Conservation (phyloP, 1,140 invertebrate genomes). For the Ceratina australensis region DNA sequence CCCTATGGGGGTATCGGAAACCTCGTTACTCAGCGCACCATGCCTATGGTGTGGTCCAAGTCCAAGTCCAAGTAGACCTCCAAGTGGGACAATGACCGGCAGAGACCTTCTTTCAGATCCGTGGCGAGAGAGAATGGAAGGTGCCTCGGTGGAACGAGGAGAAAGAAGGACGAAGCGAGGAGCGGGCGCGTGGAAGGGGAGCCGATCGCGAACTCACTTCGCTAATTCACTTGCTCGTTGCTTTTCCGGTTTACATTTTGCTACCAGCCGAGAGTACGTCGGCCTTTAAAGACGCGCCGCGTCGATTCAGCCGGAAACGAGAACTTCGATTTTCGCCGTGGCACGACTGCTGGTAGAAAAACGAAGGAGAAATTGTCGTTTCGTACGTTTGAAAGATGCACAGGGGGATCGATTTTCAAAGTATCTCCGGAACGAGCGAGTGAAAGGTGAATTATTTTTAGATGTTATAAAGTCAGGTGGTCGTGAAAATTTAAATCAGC, state of each 20-base stretch:
- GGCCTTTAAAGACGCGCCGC: constrained; percentile 58
- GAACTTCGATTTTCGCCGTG: constrained; percentile 55
- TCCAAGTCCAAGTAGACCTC: constrained; percentile 70
- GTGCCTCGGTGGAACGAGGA: constrained; percentile 53
- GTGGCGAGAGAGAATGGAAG: constrained; percentile 66
- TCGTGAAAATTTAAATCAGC: constrained; percentile 24
- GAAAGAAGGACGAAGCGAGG: constrained; percentile 59
- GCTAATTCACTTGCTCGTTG: constrained; percentile 74
- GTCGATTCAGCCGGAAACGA: constrained; percentile 42
- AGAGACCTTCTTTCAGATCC: constrained; percentile 78
- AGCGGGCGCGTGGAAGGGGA: constrained; percentile 29
- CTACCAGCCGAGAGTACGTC: constrained; percentile 62
- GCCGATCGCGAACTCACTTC: constrained; percentile 68
- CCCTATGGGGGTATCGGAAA: constrained; percentile 68
- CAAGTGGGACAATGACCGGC: constrained; percentile 79
- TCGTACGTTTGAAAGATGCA: too few species aligned
- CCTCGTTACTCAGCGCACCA: constrained; percentile 68
- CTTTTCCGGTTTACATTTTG: constrained; percentile 75
- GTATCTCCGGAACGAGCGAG: not conserved
- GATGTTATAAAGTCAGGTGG: not conserved
- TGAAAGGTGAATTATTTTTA: not conserved
- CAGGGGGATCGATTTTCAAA: not conserved
- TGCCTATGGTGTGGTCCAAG: constrained; percentile 68
- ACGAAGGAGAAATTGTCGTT: too few species aligned
- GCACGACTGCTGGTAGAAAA: too few species aligned